Base-by-base conservation (phyloP, 2,888 invertebrate genomes). In the Cephus spinipes region DNA sequence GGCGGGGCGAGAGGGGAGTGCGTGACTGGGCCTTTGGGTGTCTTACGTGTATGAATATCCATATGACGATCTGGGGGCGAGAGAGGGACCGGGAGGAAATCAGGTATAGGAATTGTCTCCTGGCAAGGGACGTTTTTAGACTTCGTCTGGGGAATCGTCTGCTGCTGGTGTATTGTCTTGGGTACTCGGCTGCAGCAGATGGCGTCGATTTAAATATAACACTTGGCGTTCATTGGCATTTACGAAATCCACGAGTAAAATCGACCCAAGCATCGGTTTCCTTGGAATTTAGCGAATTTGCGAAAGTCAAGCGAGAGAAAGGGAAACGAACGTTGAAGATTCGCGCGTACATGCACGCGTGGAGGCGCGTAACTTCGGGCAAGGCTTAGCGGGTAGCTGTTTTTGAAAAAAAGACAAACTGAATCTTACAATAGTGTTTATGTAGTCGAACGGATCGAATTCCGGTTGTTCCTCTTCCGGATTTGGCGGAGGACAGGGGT, bases 401-500 rank as follows among this genome's bases (percentile, higher is more conserved):
- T 55, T 55, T 55, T 55, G 23, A 23, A 55, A 55, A 12, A 55
- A 55, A 55, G 23, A 55, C 55, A 15, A 55, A 55, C 6, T 23
- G 2, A 33, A 73, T 36, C 92, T 92, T 91, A 92, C 92, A 84
- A 92, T 90, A 79, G 91, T 91, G 82, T 92, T 91, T 82, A 92
- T 89, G 85, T 92, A 92, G 86, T 92, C 92, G 86, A 92, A 90
- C 78, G 92, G 92, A 84, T 92, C 92, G 82, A 92, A 90, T 74
- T 91, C 91, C 84, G 90, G 91, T 76, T 90, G 90, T 68, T 91
- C 92, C 81, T 93, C 93, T 79, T 93, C 93, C 79, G 92, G 90
- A 76, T 92, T 92, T 33, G 92, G 92, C 34, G 93, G 92, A 74
- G 94, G 94, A 85, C 93, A 93, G 15, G 94, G 94, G 86, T 94